A percentile compares a stretch with the other conserved stretches of the same genome.
Conservation (phyloP, 2,113 vertebrate species). For the Carassius gibelio region DNA sequence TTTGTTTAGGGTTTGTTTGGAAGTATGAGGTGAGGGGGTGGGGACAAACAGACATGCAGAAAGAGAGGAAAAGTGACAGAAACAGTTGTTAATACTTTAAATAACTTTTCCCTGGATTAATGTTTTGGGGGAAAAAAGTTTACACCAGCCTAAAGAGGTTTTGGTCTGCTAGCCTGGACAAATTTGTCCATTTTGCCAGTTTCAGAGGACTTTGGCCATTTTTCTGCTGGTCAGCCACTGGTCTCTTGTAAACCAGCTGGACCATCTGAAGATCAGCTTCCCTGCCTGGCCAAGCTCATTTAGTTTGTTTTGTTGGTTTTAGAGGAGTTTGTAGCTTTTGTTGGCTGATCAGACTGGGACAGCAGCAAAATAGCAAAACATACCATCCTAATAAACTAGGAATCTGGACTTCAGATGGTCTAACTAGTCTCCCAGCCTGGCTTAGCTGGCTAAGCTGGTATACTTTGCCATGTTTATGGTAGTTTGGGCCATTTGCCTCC, state of each 20-base stretch:
- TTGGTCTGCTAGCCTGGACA: not conserved
- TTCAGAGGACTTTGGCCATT: not conserved
- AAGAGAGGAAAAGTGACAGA: not conserved
- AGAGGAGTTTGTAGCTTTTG: too few relatives aligned
- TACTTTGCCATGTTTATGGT: not conserved
- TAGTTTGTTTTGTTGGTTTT: not conserved
- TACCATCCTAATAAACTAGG: too few relatives aligned
- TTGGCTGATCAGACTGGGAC: too few relatives aligned
- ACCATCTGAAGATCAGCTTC: not conserved
- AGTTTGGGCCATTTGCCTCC: not conserved
- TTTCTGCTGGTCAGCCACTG: not conserved
- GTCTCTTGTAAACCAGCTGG: not conserved
- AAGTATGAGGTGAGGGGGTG: not conserved
- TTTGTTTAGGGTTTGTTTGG: conserved; percentile 13
- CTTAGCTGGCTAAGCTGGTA: not conserved
- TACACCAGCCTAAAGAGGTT: not conserved
- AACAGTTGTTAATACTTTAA: not conserved
- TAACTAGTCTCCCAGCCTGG: not conserved
- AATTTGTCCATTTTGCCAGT: not conserved
- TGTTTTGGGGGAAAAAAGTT: not conserved
- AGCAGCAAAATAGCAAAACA: too few relatives aligned
- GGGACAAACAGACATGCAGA: not conserved
- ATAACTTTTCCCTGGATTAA: not conserved
- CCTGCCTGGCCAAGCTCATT: too few relatives aligned
- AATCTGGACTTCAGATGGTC: not conserved